Percentiles rank a stretch among this genome's conserved stretches.
Evolutionary conservation across 2,888 invertebrate species (phyloP).

Genomic region (Eupithecia tripunctaria): DNA sequence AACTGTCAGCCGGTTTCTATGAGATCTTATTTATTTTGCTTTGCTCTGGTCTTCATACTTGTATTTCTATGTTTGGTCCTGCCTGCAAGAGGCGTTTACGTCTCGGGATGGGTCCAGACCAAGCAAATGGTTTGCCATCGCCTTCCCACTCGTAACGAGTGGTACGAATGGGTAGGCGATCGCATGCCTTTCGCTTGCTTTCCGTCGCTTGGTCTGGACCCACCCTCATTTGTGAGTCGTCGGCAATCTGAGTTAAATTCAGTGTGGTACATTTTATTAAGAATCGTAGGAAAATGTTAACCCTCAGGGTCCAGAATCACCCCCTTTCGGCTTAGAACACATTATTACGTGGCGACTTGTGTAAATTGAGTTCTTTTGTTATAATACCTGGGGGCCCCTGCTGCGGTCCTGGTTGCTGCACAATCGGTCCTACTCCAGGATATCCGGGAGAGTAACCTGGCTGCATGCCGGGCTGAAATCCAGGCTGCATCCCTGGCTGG

Average conservation of each 20-base stretch:
- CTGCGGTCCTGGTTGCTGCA: constrained; percentile 68
- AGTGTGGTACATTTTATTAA: background rate
- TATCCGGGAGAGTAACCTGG: constrained; percentile 64
- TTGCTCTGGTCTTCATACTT: background rate
- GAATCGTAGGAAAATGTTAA: background rate
- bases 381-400: constrained; percentile 53
- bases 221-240: too few relatives aligned
- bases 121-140: too few relatives aligned
- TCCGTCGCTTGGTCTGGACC: too few relatives aligned
- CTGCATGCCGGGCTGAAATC: constrained; percentile 65
- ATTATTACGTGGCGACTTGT: background rate
- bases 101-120: too few relatives aligned
- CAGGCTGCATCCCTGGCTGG: constrained; percentile 70
- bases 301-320: background rate
- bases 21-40: background rate
- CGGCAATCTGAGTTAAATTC: too few relatives aligned
- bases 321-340: background rate
- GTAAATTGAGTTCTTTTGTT: background rate
- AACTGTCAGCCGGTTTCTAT: constrained; percentile 1
- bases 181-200: too few relatives aligned
- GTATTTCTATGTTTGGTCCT: background rate
- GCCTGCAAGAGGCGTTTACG: background rate
- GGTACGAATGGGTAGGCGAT: too few relatives aligned
- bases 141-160: too few relatives aligned
- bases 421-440: constrained; percentile 60